A percentile compares a stretch with the other conserved stretches of the same genome.
phyloP scores from a whole-genome alignment of 2,888 invertebrate genomes.

The Axea sp. region DNA sequence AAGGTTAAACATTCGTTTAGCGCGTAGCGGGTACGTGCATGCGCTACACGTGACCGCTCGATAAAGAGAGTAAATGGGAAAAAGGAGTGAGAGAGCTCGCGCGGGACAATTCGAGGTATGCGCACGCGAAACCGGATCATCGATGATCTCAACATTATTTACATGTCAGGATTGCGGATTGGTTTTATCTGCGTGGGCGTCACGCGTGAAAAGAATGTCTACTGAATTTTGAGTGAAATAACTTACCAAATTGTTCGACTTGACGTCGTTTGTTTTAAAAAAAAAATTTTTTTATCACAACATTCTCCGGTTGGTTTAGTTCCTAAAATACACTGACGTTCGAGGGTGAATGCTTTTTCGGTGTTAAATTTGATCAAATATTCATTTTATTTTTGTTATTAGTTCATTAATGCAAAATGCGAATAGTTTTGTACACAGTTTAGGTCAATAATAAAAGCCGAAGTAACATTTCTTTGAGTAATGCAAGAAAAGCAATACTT shows the following conservation, averaged over 20 bases:
- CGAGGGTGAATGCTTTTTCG: no score
- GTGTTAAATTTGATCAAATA: no score
- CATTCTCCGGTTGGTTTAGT: no score
- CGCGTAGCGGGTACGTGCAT: conserved; percentile 53
- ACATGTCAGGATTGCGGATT: conserved; percentile 19
- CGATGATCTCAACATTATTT: conserved; percentile 42
- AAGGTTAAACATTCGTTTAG: conserved; percentile 60
- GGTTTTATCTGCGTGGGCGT: conserved; percentile 31
- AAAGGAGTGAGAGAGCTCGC: conserved; percentile 37
- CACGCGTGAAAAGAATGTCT: conserved; percentile 13
- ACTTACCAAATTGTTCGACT: neutral
- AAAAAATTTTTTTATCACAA: no score
- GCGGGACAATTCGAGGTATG: conserved; percentile 43
- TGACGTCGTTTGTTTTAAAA: no score
- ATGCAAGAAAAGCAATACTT: no score
- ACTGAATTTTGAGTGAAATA: conserved; percentile 8
- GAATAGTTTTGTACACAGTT: no score
- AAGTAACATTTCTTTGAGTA: no score
- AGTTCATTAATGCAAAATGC: no score
- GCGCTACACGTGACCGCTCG: conserved; percentile 51
- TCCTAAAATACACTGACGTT: no score
- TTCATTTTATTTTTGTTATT: no score
- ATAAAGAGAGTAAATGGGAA: conserved; percentile 43
- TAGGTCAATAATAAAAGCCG: no score
- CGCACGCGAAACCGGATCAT: conserved; percentile 41